Evolutionary conservation across 2,797 vertebrate genomes (phyloP).

Genomic region (Streptopelia turtur): DNA sequence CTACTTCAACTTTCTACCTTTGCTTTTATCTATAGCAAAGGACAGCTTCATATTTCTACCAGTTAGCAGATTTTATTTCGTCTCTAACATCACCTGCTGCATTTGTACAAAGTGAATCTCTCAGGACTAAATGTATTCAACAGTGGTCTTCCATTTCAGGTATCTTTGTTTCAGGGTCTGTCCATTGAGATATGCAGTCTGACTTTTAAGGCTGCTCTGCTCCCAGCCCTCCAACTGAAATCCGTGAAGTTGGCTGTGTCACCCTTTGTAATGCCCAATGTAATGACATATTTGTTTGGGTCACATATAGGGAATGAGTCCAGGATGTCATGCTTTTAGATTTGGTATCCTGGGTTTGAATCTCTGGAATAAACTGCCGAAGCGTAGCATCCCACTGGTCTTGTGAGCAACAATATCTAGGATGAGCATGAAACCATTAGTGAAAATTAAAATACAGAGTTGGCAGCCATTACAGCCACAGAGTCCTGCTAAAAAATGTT

Average conservation of each 20-base stretch:
- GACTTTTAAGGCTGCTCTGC: not conserved
- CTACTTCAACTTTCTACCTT: not conserved
- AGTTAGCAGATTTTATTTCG: not conserved
- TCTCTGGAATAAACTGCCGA: not conserved
- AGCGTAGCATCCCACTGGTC: not conserved
- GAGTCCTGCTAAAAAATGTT: not conserved
- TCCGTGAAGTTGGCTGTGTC: not conserved
- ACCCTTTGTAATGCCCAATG: not conserved
- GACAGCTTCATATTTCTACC: not conserved
- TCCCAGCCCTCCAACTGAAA: not conserved
- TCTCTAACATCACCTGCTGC: not conserved
- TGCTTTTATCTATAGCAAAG: not conserved
- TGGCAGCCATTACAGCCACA: not conserved
- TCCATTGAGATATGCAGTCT: not conserved
- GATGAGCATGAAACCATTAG: not conserved
- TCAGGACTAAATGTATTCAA: not conserved
- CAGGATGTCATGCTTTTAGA: not conserved
- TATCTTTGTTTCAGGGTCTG: not conserved
- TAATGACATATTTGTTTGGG: not conserved
- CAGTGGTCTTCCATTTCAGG: not conserved
- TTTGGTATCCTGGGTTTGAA: not conserved
- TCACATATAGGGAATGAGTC: not conserved
- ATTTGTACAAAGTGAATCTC: not conserved
- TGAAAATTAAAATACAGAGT: slow-evolving; percentile 7
- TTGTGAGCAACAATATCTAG: not conserved